Evolutionary conservation across 2,888 invertebrate genomes (phyloP).

Genomic region (Rutpela maculata): DNA sequence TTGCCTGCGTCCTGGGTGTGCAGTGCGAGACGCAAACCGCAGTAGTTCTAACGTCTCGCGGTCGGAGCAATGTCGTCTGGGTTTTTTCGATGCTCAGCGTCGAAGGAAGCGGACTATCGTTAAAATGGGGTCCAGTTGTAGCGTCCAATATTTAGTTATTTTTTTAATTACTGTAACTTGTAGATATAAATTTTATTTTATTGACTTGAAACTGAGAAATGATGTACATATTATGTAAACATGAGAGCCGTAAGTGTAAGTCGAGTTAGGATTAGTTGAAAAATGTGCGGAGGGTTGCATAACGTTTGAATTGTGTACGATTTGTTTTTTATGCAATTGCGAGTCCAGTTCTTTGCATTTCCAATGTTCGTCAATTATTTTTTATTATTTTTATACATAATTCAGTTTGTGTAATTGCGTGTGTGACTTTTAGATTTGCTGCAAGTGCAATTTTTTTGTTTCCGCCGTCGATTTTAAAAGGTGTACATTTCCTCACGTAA

Average conservation of each 20-base stretch:
- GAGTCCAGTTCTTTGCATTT: conserved; percentile 65
- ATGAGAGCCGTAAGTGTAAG: conserved; percentile 56
- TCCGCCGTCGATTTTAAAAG: conserved; percentile 47
- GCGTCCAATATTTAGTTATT: conserved; percentile 63
- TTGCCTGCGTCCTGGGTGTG: neutral
- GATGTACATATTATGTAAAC: conserved; percentile 64
- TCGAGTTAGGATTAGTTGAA: conserved; percentile 56
- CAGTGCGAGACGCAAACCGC: neutral
- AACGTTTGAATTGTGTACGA: conserved; percentile 58
- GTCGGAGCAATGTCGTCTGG: neutral
- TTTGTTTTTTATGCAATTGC: conserved; percentile 55
- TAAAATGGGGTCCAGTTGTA: conserved; percentile 53
- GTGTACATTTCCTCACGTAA: conserved; percentile 59
- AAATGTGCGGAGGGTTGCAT: conserved; percentile 54
- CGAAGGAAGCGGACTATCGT: conserved; percentile 23
- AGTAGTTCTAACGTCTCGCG: neutral
- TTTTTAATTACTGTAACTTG: conserved; percentile 55
- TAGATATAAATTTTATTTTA: conserved; percentile 60
- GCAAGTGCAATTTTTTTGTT: conserved; percentile 56
- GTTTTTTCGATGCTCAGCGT: neutral
- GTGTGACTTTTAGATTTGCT: conserved; percentile 48
- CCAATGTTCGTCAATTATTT: conserved; percentile 57
- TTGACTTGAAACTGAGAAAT: conserved; percentile 50
- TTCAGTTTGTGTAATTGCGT: conserved; percentile 45
- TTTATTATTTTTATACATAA: conserved; percentile 56